Evolutionary conservation across 2,797 vertebrate genomes (phyloP), one percentile per base, ranked within the genome.

Genomic region (Acrossocheilus fasciatus): DNA sequence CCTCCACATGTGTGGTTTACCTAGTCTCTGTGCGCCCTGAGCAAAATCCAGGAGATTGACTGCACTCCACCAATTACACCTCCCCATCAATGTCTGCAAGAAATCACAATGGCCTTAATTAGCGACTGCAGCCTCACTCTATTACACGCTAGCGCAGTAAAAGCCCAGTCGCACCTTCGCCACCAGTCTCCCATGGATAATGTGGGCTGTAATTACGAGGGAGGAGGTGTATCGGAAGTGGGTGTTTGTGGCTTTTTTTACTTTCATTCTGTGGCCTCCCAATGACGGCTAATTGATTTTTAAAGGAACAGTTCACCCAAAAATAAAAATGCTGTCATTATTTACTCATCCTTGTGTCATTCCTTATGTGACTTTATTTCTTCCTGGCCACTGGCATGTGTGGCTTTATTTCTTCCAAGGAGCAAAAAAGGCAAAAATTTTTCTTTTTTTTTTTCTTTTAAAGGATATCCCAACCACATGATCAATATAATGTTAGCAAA

Each of bases 31-130:
- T 82, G 66, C 64, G 89, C 87, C 91, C 66, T 59, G 83, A 90
- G 89, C 86, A 69, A 89, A 88, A 89, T 89, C 86, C 69, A 77
- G 76, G 84, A 88, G 88, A 90, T 81, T 89, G 86, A 87, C 83
- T 87, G 84, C 62, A 57, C 86, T 88, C 76, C 54, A 89, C 84
- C 88, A 90, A 89, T 89, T 90, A 90, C 82, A 86, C 86, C 70
- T 72, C 75, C 50, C 68, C 89, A 57, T 90, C 91, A 83, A 74
- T 85, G 86, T 88, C 86, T 84, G 86, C 64, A 88, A 89, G 86
- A 82, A 89, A 88, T 89, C 89, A 88, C 82, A 87, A 82, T 85
- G 86, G 83, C 84, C 82, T 90, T 90, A 91, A 87, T 90, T 91
- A 90, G 89, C 87, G 14, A 54, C 86, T 83, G 81, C 86, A 81